These are phyloP conservation scores for Odontocerum albicorne DNA, from an alignment of 2,888 invertebrate species.

Conservation along the genomic window DNA sequence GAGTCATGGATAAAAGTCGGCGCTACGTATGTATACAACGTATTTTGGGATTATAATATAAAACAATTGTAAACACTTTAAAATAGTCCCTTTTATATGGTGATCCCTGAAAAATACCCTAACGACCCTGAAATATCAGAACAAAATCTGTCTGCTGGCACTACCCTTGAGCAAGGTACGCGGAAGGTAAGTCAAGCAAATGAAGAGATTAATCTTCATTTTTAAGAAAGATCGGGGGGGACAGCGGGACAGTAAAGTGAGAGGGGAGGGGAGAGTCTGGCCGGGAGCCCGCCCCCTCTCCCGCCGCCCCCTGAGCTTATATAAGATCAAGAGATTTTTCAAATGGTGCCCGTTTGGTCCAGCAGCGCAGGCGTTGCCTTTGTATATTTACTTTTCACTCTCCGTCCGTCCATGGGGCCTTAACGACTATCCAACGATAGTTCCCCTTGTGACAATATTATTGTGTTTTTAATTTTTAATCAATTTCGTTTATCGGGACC, in stretches of 20 bases:
- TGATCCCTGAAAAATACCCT: too few species aligned
- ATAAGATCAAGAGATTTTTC: constrained; percentile 55
- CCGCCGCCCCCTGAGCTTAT: constrained; percentile 61
- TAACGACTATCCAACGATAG: constrained; percentile 35
- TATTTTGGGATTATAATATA: too few species aligned
- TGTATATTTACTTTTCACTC: constrained; percentile 40
- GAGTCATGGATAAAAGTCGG: too few species aligned
- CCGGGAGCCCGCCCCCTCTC: constrained; percentile 41
- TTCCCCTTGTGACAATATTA: constrained; percentile 36
- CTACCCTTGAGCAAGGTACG: neutral
- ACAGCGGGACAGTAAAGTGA: constrained; percentile 2
- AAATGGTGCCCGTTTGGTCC: constrained; percentile 59
- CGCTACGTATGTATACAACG: too few species aligned
- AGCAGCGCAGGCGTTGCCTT: constrained; percentile 53
- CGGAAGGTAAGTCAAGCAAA: constrained; percentile 9
- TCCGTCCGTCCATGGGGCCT: constrained; percentile 34
- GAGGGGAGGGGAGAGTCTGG: constrained; percentile 18
- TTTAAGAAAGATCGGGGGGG: neutral
- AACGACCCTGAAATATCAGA: neutral
- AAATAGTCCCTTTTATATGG: too few species aligned
- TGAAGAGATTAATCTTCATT: constrained; percentile 2
- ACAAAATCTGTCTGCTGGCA: neutral
- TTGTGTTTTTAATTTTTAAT: constrained; percentile 34
- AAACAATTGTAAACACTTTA: too few species aligned
- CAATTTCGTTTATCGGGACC: constrained; percentile 34